These are phyloP conservation scores for Dromaius novaehollandiae DNA, from an alignment of 2,113 vertebrate species.

Conservation along the genomic window DNA sequence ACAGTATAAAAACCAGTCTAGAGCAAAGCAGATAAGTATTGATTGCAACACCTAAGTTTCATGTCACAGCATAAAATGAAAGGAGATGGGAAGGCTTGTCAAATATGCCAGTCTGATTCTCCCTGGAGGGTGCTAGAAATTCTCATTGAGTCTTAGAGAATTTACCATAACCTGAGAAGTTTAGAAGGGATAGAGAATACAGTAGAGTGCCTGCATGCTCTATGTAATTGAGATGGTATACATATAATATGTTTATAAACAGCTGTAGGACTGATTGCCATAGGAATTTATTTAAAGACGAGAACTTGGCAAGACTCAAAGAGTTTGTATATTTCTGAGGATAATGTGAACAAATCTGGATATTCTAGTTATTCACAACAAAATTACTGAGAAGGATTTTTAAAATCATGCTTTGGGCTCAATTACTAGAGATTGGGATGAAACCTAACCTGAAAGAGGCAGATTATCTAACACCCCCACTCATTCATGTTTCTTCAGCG, in stretches of 20 bases:
- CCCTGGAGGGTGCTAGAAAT: constrained; percentile 44
- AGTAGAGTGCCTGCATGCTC: neutral
- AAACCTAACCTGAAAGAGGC: constrained; percentile 26
- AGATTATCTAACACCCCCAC: neutral
- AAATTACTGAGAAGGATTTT: constrained; percentile 46
- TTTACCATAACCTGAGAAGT: constrained; percentile 1
- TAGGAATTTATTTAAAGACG: constrained; percentile 43
- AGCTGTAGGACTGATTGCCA: constrained; percentile 47
- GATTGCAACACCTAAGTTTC: constrained; percentile 52
- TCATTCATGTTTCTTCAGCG: neutral
- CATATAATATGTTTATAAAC: constrained; percentile 51
- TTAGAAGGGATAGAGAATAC: constrained; percentile 1
- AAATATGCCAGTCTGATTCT: constrained; percentile 37
- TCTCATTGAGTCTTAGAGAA: constrained; percentile 21
- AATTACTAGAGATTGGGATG: neutral
- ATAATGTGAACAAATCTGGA: constrained; percentile 62
- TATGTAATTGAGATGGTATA: constrained; percentile 39
- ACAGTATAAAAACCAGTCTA: constrained; percentile 3
- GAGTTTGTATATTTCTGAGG: constrained; percentile 35
- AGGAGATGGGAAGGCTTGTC: constrained; percentile 42
- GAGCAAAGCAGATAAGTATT: constrained; percentile 55
- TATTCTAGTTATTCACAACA: constrained; percentile 51
- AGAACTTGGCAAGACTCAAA: constrained; percentile 43
- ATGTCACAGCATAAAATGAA: constrained; percentile 46
- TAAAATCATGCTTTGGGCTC: constrained; percentile 29